Percentiles rank a stretch among this genome's conserved stretches.
phyloP scores from a whole-genome alignment of 2,888 invertebrate genomes.

The Masnerella sp. region DNA sequence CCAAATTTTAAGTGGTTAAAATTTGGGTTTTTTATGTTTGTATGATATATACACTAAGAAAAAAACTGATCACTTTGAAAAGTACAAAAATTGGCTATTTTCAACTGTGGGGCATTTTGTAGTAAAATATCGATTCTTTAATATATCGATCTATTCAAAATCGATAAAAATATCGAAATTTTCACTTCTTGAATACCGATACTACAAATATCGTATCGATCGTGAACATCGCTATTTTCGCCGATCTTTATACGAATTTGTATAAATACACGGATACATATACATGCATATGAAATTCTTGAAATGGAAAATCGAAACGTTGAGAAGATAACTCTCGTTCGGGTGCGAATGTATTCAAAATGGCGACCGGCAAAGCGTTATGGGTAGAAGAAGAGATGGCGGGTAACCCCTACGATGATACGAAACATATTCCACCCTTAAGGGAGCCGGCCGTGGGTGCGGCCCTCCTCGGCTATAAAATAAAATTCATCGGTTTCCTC shows the following conservation, averaged over 20 bases:
- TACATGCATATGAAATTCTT: constrained; percentile 70
- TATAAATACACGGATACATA: constrained; percentile 50
- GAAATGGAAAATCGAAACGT: constrained; percentile 78
- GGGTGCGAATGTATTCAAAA: constrained; percentile 78
- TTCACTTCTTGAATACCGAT: too few relatives aligned
- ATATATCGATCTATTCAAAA: too few relatives aligned
- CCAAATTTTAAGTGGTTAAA: too few relatives aligned
- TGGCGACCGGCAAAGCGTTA: constrained; percentile 72
- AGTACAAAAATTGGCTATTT: too few relatives aligned
- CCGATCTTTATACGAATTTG: constrained; percentile 45
- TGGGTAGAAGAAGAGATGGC: constrained; percentile 71
- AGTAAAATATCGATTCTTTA: too few relatives aligned
- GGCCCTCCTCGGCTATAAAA: constrained; percentile 73
- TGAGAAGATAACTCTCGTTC: constrained; percentile 76
- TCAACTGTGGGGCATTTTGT: too few relatives aligned
- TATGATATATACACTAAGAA: too few relatives aligned
- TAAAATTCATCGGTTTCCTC: constrained; percentile 76
- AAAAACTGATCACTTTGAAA: too few relatives aligned
- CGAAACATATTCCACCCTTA: constrained; percentile 78
- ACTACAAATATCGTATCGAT: too few relatives aligned
- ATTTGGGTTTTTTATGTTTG: too few relatives aligned
- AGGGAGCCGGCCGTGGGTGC: constrained; percentile 62
- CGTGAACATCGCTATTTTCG: constrained; percentile 22
- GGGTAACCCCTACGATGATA: constrained; percentile 76
- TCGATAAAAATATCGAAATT: too few relatives aligned